A percentile compares a stretch with the other conserved stretches of the same genome.
These are phyloP conservation scores for Heteronetta atricapilla DNA, from an alignment of 2,113 vertebrate genomes.

Conservation along the genomic window DNA sequence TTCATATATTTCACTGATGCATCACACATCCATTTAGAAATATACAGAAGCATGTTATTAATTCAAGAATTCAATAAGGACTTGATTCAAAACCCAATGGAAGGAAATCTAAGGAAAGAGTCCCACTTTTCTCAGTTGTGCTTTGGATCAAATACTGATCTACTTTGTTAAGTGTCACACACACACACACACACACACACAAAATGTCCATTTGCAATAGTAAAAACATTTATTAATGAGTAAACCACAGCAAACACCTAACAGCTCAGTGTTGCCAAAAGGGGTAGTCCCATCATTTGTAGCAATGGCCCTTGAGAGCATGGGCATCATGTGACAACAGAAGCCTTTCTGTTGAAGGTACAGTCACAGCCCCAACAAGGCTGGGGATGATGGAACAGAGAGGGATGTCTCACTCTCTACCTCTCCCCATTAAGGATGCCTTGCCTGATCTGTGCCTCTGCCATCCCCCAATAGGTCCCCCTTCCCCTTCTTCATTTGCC, in stretches of 20 bases:
- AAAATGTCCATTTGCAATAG: not conserved
- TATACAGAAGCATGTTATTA: not conserved
- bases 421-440: not conserved
- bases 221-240: accelerated
- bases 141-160: not conserved
- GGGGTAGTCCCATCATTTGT: not conserved
- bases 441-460: not conserved
- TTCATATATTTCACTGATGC: not conserved
- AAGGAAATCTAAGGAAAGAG: not conserved
- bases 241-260: not conserved
- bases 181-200: no score
- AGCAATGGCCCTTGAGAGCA: not conserved
- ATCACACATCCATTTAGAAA: not conserved
- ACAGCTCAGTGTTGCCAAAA: not conserved
- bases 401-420: not conserved
- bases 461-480: not conserved
- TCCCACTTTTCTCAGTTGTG: not conserved
- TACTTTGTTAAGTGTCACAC: not conserved
- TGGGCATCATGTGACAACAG: not conserved
- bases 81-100: not conserved
- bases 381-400: not conserved
- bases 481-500: not conserved
- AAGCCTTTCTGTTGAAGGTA: not conserved
- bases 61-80: not conserved
- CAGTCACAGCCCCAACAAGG: not conserved